Evolutionary conservation across 2,888 invertebrate species (phyloP), one percentile per base, ranked within the genome.

Genomic region (Pemphredon lugubris): DNA sequence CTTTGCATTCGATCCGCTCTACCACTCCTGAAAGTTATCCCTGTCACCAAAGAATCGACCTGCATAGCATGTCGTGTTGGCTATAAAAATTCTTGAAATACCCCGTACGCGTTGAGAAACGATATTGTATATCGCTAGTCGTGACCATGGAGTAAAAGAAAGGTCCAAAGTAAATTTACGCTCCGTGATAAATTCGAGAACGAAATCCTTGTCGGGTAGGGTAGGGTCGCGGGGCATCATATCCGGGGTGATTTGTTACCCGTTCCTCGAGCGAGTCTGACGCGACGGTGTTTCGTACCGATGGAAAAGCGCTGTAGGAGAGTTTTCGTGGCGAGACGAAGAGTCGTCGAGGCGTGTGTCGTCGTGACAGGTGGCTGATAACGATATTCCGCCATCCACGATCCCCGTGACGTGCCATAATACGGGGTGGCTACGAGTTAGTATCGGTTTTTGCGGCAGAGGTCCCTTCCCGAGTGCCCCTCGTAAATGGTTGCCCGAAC

Each of bases 201-300:
- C 34, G 40, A 66, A 60, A 67, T 30, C 14, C 34, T 55, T 42
- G 18, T 21, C 16, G 9, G 20, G n/a, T n/a, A n/a, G 16, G 30
- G 50, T 45, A 34, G 20, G 39, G 47, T 75, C 59, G 37, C 42
- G 23, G 16, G 37, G 42, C 45, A 44, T 72, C 51, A 57, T 71
- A 68, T 68, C 13, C 63, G 23, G 16, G 55, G 57, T 73, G 73
- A 77, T 77, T 77, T 70, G 76, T 77, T 69, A 66, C 45, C 13
- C 32, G 20, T 48, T 51, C 26, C 59, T 60, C 66, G 32, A 44
- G 66, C 14, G 18, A 23, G n/a, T 16, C 14, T 66, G 65, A 73
- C 64, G 39, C 48, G 44, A 26, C 23, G 42, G 45, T 63, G 64
- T 77, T 59, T 59, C 66, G 39, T 66, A 51, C 55, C 32, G 77